Evolutionary conservation across 2,888 invertebrate genomes (phyloP), one percentile per base, ranked within the genome.

Genomic region (Cerastis rubricosa): DNA sequence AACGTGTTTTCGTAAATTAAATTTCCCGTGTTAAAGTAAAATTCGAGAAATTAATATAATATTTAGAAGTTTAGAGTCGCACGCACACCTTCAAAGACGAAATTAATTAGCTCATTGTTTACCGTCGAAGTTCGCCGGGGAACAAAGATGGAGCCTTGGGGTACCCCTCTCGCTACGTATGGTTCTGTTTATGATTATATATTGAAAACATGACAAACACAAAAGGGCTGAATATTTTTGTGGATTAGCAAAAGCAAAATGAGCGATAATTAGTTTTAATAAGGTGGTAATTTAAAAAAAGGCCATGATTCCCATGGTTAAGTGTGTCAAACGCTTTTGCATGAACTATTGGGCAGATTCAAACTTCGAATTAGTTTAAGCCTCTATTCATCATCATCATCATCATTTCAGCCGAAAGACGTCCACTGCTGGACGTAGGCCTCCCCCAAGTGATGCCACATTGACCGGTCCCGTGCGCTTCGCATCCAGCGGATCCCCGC

Each of bases 31-130:
- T 78, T 77, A 68, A 84, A 81, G 79, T 84, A 84, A 79, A 81
- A 81, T 78, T 81, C 80, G 59, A 73, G 81, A 84, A 87, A 88
- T 88, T 87, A 80, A 83, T 86, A 73, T 74, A 86, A 81, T 85
- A 83, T 80, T 85, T 80, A 67, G 80, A 85, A 85, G 81, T 88
- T 85, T 35, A 57, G 61, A 83, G 67, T 86, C 78, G 64, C 67
- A 85, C 83, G 75, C 86, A 86, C 86, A 86, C 88, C 79, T 82
- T 74, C 73, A 82, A 81, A 87, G 83, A 73, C 71, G 85, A 90
- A 90, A 91, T 91, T 92, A 91, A 92, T 91, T 91, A 91, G 81
- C 89, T 90, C 85, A 89, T 91, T 91, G 90, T 91, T 89, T 87
- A 87, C 84, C 84, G 84, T 40, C 78, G 43, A 91, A 91, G 85